Conservation (phyloP, 2,888 invertebrate genomes). For the Aphodius sticticus region DNA sequence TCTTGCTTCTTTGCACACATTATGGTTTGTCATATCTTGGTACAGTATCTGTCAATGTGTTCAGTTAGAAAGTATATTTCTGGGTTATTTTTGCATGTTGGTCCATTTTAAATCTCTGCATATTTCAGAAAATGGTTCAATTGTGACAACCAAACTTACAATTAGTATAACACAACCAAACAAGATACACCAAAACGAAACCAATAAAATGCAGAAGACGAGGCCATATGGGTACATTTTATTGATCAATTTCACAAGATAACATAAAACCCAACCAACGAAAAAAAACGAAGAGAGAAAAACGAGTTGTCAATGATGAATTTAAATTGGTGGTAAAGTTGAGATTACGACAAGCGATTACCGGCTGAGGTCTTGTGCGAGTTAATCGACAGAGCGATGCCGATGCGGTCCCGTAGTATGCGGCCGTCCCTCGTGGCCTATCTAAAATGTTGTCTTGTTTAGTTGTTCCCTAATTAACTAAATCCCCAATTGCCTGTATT, state of each 20-base stretch:
- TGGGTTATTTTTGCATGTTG: too few species aligned
- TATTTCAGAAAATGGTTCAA: too few species aligned
- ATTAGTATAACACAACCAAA: too few species aligned
- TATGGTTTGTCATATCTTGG: too few species aligned
- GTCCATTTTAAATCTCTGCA: too few species aligned
- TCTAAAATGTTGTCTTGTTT: conserved; percentile 43
- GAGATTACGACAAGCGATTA: background rate
- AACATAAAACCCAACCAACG: background rate
- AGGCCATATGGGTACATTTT: background rate
- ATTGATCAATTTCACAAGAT: background rate
- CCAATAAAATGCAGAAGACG: background rate
- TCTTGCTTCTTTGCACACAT: too few species aligned
- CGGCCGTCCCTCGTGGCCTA: background rate
- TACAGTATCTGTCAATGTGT: too few species aligned
- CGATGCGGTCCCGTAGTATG: background rate
- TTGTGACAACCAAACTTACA: too few species aligned
- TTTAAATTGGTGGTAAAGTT: conserved; percentile 4
- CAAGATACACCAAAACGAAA: background rate
- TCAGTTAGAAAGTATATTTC: too few species aligned
- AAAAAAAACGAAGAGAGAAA: background rate
- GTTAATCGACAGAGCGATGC: background rate
- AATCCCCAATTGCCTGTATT: conserved; percentile 52
- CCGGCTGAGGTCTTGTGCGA: background rate
- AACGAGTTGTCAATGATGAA: conserved; percentile 4
- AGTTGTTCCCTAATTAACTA: conserved; percentile 53